Base-by-base conservation (phyloP, 2,797 vertebrate species). In the Hydrolagus colliei region DNA sequence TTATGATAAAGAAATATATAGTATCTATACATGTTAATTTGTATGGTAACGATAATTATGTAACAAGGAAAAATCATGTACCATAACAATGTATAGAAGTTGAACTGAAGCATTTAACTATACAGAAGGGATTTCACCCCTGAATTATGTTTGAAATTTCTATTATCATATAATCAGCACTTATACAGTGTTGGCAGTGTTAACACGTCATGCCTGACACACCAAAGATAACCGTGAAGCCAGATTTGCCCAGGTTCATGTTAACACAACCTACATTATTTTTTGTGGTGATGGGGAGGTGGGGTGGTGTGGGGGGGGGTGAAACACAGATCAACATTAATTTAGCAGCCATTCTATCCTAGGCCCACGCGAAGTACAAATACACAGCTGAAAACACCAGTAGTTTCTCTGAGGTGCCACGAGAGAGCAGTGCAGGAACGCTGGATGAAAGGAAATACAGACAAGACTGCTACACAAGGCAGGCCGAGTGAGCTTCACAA, bases 351-450 rank as follows among this genome's bases (percentile, higher is more conserved):
- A 7, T 62, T 5, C 9, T 65, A 22, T 80, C 13, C 12, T 41
- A 76, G 59, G 41, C 41, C 41, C 41, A 76, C 9, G 10, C 27
- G 8, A 32, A 68, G 63, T 67, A 11, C 20, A 61, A 77, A 61
- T n/a, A 52, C n/a, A 18, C 65, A 84, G 62, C 11, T 82, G 22
- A 82, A 67, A 35, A 16, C 68, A 52, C 32, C 22, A 32, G 71
- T 63, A 67, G 65, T 84, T 84, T 65, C 65, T 20, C 41, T 84
- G 67, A 20, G 9, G 65, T 68, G 10, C 79, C 79, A 84, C 79
- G 71, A 84, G 79, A 84, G 79, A 18, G 79, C 79, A 84, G 65
- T 20, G 68, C 35, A 41, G 71, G 65, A 41, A 4, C n/a, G 11
- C 18, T 11, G 35, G 16, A 41, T 7, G 22, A 41, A 18, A 68